Conservation (phyloP, 2,113 vertebrate species). For the Dromas ardeola region DNA sequence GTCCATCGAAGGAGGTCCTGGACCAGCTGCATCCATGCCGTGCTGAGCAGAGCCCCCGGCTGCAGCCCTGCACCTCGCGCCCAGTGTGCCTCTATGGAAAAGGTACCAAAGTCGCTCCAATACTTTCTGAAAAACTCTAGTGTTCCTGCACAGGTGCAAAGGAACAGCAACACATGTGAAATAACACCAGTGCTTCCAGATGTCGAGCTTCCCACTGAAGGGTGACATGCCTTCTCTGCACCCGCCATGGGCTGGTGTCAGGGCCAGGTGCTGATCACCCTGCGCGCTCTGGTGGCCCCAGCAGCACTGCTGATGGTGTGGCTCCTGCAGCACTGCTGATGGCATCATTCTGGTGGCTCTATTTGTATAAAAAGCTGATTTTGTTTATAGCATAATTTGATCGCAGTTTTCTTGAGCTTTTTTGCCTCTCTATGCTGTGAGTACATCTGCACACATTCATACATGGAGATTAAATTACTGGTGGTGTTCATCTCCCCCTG, state of each 20-base stretch:
- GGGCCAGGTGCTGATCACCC: neutral
- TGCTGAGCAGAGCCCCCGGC: neutral
- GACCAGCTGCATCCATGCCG: neutral
- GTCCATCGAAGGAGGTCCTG: neutral
- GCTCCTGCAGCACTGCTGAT: neutral
- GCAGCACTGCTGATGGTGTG: neutral
- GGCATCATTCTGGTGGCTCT: neutral
- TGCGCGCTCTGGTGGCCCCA: accelerated
- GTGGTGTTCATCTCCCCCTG: neutral
- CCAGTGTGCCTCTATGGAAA: neutral
- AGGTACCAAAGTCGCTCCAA: neutral
- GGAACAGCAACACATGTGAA: neutral
- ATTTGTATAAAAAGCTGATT: neutral
- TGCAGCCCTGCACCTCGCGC: neutral
- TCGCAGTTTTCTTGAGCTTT: neutral
- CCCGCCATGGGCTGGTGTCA: neutral
- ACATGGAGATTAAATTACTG: neutral
- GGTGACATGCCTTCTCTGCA: neutral
- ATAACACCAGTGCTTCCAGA: neutral
- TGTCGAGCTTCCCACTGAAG: neutral
- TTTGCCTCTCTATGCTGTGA: neutral
- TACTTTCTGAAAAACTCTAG: neutral
- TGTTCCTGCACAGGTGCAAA: neutral
- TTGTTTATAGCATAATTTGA: neutral
- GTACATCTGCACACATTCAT: neutral